Conservation (phyloP, 2,797 vertebrate genomes). For the Micromesistius poutassou region DNA sequence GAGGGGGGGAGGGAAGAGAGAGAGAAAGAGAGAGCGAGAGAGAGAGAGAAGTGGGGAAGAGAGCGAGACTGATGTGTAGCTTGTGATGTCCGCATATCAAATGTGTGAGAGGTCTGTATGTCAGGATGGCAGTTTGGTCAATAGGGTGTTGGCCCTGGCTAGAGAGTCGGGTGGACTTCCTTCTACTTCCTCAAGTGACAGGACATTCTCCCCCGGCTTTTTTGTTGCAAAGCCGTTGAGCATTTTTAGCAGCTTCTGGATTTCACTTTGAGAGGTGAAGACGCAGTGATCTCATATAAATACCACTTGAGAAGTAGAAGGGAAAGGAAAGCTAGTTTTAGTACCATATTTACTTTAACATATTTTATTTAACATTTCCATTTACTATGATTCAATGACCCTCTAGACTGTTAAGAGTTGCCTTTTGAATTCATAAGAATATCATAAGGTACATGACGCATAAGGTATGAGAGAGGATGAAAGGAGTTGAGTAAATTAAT, state of each 20-base stretch:
- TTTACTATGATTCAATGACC: too few relatives aligned
- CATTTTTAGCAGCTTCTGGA: neutral
- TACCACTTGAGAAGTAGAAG: too few relatives aligned
- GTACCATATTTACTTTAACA: too few relatives aligned
- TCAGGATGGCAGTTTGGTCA: slow-evolving; percentile 40
- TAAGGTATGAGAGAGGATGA: neutral
- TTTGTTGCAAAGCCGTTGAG: neutral
- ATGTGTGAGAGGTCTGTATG: slow-evolving; percentile 25
- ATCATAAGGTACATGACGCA: neutral
- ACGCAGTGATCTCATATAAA: neutral
- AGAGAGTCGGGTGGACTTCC: slow-evolving; percentile 36
- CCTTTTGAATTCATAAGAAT: too few relatives aligned
- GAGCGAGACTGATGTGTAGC: slow-evolving; percentile 5
- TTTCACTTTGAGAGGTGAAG: neutral
- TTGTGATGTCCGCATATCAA: slow-evolving; percentile 51
- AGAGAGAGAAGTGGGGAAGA: neutral
- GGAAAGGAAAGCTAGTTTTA: too few relatives aligned
- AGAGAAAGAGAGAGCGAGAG: neutral
- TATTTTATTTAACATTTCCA: too few relatives aligned
- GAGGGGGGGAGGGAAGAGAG: neutral
- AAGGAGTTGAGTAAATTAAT: neutral
- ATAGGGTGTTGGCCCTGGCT: slow-evolving; percentile 34
- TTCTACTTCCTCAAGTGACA: slow-evolving; percentile 59
- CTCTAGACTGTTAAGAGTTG: too few relatives aligned
- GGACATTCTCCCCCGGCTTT: slow-evolving; percentile 10